Base-by-base conservation (phyloP, 2,888 invertebrate genomes). In the Malthinus flaveolus region DNA sequence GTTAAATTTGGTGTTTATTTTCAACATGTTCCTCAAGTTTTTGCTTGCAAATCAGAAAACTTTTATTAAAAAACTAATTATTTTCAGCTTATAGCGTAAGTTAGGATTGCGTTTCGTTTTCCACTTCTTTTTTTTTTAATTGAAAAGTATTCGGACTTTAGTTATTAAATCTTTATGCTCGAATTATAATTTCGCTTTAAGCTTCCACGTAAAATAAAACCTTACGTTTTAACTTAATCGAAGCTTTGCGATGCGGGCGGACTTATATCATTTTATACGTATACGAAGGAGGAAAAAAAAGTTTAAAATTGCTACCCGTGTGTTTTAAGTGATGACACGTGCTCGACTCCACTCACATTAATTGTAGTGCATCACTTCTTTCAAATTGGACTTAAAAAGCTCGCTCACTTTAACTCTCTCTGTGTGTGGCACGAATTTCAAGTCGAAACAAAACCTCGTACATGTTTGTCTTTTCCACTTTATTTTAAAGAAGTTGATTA, bases 291-390 rank as follows among this genome's bases (percentile, higher is more conserved):
- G 23, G 23, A 5, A 2, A 23, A 23, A 23, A 23, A 23, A 42
- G 23, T 42, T 42, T 42, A 42, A 42, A 42, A 42, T 51, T 49
- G 36, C 56, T 50, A 59, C 62, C 62, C 55, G 63, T 61, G 55
- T 15, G 39, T 42, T 56, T 65, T 59, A 61, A 66, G 63, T 51
- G 64, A 62, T 49, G 64, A 59, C 66, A 62, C 64, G 66, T 66
- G 66, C 66, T 64, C 50, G 56, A 61, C 60, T 59, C 52, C 66
- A 58, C 63, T 66, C 61, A 63, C 55, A 66, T 66, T 68, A 66
- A 68, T 68, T 67, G 67, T 66, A 67, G 66, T 65, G 63, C 61
- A 62, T 64, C 65, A 66, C 61, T 67, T 66, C 65, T 65, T 56
- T 59, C 59, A 58, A 42, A 15, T 23, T n/a, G 39, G 13, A 52